Evolutionary conservation across 2,113 vertebrate species (phyloP).

Genomic region (Galemys pyrenaicus): DNA sequence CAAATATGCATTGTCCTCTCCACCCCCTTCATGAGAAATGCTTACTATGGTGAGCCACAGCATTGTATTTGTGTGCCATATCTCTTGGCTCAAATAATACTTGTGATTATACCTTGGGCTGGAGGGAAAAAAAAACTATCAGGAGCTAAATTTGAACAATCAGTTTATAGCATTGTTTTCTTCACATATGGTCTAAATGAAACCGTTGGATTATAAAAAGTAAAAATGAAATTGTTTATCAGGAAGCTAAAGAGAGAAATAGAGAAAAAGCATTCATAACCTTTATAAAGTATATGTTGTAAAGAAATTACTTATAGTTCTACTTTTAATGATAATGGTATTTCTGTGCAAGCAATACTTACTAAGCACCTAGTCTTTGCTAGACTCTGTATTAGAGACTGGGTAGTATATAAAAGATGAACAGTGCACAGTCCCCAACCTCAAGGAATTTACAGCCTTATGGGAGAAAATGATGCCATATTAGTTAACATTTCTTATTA

Average conservation of each 20-base stretch:
- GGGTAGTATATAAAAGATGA: constrained; percentile 32
- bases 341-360: not conserved
- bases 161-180: constrained; percentile 40
- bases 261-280: constrained; percentile 29
- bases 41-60: not conserved
- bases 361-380: not conserved
- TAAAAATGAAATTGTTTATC: constrained; percentile 36
- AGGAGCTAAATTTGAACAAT: constrained; percentile 26
- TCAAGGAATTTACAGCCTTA: constrained; percentile 9
- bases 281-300: constrained; percentile 29
- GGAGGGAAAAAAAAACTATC: not conserved
- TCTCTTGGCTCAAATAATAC: not conserved
- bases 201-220: constrained; percentile 31
- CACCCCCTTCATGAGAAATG: not conserved
- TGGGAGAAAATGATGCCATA: not conserved
- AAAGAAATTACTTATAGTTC: constrained; percentile 8
- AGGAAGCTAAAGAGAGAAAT: constrained; percentile 35
- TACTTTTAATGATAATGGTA: not conserved
- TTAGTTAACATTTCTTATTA: constrained; percentile 47
- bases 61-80: not conserved
- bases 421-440: not conserved
- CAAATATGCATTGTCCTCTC: not conserved
- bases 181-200: constrained; percentile 31
- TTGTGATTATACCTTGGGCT: not conserved
- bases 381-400: not conserved